These are phyloP conservation scores for Drosophila falleni DNA, from an alignment of 2,888 invertebrate genomes.

Conservation along the genomic window DNA sequence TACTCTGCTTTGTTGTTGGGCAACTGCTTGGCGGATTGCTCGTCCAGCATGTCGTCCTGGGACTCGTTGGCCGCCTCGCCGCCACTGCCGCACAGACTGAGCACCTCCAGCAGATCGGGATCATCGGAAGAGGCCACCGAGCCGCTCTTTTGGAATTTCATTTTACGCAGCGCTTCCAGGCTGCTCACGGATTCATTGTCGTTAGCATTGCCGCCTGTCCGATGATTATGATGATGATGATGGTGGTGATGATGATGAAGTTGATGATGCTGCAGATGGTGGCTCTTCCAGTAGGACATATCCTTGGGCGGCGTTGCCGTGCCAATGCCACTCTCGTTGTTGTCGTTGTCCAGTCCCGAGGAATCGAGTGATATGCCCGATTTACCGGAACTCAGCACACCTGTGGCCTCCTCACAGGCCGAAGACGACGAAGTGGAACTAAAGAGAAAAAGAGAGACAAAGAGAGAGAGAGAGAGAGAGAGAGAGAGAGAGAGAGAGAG, in stretches of 20 bases:
- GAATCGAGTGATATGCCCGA: slow-evolving; percentile 85
- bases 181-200: slow-evolving; percentile 84
- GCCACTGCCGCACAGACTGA: slow-evolving; percentile 83
- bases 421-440: slow-evolving; percentile 85
- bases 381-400: slow-evolving; percentile 84
- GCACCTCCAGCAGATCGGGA: slow-evolving; percentile 84
- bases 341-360: slow-evolving; percentile 84
- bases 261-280: slow-evolving; percentile 70
- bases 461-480: not conserved
- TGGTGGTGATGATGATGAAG: slow-evolving; percentile 56
- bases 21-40: slow-evolving; percentile 48
- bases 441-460: not conserved
- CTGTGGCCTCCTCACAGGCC: slow-evolving; percentile 84
- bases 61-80: slow-evolving; percentile 80
- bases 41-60: slow-evolving; percentile 74
- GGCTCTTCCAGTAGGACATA: slow-evolving; percentile 83
- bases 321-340: slow-evolving; percentile 85
- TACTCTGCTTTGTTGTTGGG: slow-evolving; percentile 54
- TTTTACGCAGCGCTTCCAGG: slow-evolving; percentile 83
- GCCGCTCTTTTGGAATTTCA: slow-evolving; percentile 84
- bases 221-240: slow-evolving; percentile 45
- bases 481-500: not conserved
- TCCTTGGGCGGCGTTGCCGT: slow-evolving; percentile 85
- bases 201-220: slow-evolving; percentile 52
- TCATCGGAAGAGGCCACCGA: slow-evolving; percentile 84